Percentiles rank a stretch among this genome's conserved stretches.
These are phyloP conservation scores for Polypterus bichir DNA, from an alignment of 2,113 vertebrate species.

Conservation along the genomic window DNA sequence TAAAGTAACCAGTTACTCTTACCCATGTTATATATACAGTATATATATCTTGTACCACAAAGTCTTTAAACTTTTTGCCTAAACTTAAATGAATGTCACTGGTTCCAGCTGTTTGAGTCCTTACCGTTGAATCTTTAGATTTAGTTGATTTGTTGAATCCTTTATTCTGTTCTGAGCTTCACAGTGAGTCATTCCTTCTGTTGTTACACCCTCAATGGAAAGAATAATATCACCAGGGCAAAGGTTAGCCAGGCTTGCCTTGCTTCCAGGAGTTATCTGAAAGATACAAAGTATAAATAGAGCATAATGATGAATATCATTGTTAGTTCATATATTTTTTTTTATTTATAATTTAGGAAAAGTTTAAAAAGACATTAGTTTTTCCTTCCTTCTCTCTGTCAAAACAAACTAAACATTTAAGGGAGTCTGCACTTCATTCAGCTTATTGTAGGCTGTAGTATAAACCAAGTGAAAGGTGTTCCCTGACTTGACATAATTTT, in stretches of 20 bases:
- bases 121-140: constrained; percentile 82
- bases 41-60: too few relatives aligned
- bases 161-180: constrained; percentile 93
- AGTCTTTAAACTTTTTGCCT: too few relatives aligned
- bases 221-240: constrained; percentile 81
- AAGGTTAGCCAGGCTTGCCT: constrained; percentile 72
- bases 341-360: background rate
- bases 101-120: background rate
- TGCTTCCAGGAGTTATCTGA: constrained; percentile 87
- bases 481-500: too few relatives aligned
- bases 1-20: too few relatives aligned
- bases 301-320: background rate
- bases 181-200: constrained; percentile 78
- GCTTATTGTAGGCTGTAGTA: too few relatives aligned
- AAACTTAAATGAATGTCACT: too few relatives aligned
- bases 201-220: constrained; percentile 74
- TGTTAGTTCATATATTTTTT: background rate
- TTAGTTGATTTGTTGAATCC: constrained; percentile 62
- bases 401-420: too few relatives aligned
- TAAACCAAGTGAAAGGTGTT: too few relatives aligned
- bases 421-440: too few relatives aligned
- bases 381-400: background rate
- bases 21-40: too few relatives aligned
- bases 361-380: background rate
- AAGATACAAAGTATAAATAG: background rate